Conservation (phyloP, 1,140 invertebrate species). For the Acromyrmex heyeri region DNA sequence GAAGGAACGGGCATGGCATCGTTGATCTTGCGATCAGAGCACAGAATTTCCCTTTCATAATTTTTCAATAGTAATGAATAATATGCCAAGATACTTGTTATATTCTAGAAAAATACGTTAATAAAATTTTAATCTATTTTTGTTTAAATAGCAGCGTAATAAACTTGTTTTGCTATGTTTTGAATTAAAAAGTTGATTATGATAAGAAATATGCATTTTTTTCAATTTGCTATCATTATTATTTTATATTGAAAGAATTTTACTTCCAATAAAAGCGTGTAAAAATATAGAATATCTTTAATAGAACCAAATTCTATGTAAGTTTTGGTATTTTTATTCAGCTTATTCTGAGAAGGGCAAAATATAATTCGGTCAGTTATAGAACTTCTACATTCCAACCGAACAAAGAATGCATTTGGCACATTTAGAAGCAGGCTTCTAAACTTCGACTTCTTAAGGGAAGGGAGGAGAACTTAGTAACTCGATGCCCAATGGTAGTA, state of each 20-base stretch:
- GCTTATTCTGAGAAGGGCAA: not conserved
- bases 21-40: constrained; percentile 36
- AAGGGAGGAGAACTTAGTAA: constrained; percentile 73
- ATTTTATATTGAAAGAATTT: not conserved
- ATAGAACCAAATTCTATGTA: not conserved
- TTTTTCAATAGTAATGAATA: not conserved
- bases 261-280: not conserved
- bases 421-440: constrained; percentile 59
- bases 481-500: constrained; percentile 75
- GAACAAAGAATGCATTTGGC: constrained; percentile 79
- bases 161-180: not conserved
- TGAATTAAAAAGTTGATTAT: not conserved
- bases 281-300: not conserved
- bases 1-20: constrained; percentile 48
- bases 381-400: constrained; percentile 43
- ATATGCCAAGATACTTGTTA: not conserved
- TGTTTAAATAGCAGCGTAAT: not conserved
- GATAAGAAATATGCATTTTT: not conserved
- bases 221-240: not conserved
- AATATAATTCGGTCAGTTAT: constrained; percentile 46
- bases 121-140: not conserved
- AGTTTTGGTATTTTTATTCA: constrained; percentile 20
- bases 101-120: not conserved
- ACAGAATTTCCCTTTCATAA: not conserved
- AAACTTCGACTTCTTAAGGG: constrained; percentile 54